These are phyloP conservation scores for Amphipoea lucens DNA, from an alignment of 2,888 invertebrate genomes.

Conservation along the genomic window DNA sequence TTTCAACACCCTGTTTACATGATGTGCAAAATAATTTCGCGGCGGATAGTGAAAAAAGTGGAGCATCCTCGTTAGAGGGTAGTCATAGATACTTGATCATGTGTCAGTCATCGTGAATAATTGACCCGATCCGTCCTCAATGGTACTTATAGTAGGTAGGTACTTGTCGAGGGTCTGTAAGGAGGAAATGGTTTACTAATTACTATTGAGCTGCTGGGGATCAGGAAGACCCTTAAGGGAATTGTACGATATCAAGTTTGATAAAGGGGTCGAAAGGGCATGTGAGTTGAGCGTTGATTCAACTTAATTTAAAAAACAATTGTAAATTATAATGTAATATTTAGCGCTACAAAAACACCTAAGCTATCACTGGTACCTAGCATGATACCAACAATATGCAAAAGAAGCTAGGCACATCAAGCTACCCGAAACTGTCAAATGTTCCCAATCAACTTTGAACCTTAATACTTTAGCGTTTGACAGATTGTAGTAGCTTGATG, in stretches of 20 bases:
- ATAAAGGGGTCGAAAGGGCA: slow-evolving; percentile 14
- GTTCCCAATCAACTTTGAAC: too few relatives aligned
- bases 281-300: background rate
- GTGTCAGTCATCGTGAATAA: slow-evolving; percentile 59
- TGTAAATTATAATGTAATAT: background rate
- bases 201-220: slow-evolving; percentile 28
- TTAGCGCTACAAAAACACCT: background rate
- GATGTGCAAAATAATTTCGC: slow-evolving; percentile 28
- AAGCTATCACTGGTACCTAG: too few relatives aligned
- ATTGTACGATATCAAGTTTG: slow-evolving; percentile 30
- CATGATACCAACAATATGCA: background rate
- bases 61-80: slow-evolving; percentile 30
- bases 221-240: slow-evolving; percentile 18
- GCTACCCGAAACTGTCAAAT: too few relatives aligned
- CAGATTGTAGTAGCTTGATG: too few relatives aligned
- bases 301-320: background rate
- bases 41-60: slow-evolving; percentile 16
- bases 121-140: slow-evolving; percentile 49
- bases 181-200: slow-evolving; percentile 54
- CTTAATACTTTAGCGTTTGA: too few relatives aligned
- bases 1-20: slow-evolving; percentile 31
- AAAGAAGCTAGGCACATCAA: too few relatives aligned
- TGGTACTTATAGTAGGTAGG: slow-evolving; percentile 5
- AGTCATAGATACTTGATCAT: slow-evolving; percentile 56
- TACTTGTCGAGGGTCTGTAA: slow-evolving; percentile 21